Percentiles rank a stretch among this genome's conserved stretches.
These are phyloP conservation scores for Platorchestia sp. DNA, from an alignment of 1,140 invertebrate genomes.

Conservation along the genomic window DNA sequence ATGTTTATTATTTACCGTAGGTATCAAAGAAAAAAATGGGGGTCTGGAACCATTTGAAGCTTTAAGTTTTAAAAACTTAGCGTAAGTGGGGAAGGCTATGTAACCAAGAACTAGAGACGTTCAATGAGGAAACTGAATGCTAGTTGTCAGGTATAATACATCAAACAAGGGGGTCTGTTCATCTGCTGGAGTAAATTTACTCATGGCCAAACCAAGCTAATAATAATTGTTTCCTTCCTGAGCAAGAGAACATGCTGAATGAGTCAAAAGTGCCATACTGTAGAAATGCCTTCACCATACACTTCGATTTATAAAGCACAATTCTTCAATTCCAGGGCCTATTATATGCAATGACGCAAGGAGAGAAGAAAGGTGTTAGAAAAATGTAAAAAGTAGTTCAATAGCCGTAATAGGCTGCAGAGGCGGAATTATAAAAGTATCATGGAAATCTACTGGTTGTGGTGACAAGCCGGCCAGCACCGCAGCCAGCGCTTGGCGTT, in stretches of 20 bases:
- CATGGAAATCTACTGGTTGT: background rate
- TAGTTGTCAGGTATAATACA: background rate
- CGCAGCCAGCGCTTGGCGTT: background rate
- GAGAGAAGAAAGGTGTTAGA: background rate
- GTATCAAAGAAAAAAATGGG: background rate
- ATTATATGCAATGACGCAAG: background rate
- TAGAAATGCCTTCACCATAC: no score
- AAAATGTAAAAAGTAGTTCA: background rate
- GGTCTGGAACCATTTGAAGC: background rate
- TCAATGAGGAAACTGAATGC: background rate
- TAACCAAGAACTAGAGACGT: background rate
- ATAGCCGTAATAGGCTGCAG: background rate
- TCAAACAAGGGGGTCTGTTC: background rate
- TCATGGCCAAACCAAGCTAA: background rate
- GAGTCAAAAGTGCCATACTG: no score
- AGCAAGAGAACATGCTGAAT: no score
- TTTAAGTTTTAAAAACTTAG: background rate
- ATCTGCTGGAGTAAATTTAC: background rate
- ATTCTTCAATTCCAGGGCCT: no score
- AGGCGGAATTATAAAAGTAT: background rate
- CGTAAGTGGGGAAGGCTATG: background rate
- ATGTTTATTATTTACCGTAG: background rate
- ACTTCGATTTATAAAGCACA: no score
- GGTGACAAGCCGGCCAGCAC: background rate
- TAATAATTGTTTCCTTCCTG: background rate